Evolutionary conservation across 37 sponge, comb jelly and placozoan species (phyloP), one percentile per base, ranked within the genome.

Genomic region (Haliclona indistincta): DNA sequence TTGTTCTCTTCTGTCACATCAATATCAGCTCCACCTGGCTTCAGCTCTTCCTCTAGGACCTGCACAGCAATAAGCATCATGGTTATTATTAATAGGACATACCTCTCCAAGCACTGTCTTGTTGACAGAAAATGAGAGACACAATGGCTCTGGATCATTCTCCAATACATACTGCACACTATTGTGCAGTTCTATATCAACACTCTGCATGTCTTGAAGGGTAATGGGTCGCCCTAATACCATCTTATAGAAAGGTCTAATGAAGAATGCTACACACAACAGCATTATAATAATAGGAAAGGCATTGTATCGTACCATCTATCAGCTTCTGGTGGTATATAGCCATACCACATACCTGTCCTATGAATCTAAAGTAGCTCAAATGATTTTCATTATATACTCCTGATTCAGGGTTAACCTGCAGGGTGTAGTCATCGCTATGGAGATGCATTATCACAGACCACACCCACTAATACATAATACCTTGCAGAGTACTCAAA

Each of bases 401-500:
- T 20, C 89, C 99, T 23, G 99, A 99, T 39, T 93, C 88, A 8
- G 99, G 99, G 63, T 90, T 99, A 64, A 99, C 91, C 75, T 99
- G 99, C 0, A 99, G 89, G 2, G 97, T 95, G 89, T 99, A 99
- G 83, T 95, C 89, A 77, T 99, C 99, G 88, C 99, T 99, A 64
- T 47, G 49, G 8, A 47, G 13, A 47, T 47, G 49, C 13, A 47
- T 47, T 47, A 13, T 13, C 8, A 19, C 37, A 43, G 23, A 67
- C 8, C 44, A 22, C 45, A 67, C 15, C 8, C 26, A 60, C 15
- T 60, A 39, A 69, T 38, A 26, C n/a, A n/a, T n/a, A 2, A 68
- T 47, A 95, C 99, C 86, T 98, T 42, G 99, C 99, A 23, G 99
- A 86, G 75, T 95, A 99, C 69, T 99, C 99, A 86, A 95, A 99